phyloP scores from a whole-genome alignment of 2,888 invertebrate genomes.

The Microdon myrmicae region DNA sequence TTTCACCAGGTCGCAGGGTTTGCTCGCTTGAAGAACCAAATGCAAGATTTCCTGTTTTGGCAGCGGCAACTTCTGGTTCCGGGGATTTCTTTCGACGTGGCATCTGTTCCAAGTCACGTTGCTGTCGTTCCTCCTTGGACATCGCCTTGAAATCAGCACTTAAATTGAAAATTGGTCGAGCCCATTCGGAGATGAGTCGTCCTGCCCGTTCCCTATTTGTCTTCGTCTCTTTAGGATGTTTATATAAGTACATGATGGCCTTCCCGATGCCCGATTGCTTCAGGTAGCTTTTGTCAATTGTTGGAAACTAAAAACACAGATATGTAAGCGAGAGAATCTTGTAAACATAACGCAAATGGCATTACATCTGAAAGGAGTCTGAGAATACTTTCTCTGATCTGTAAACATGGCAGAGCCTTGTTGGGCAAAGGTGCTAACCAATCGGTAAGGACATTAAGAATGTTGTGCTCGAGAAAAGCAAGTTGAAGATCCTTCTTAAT shows the following conservation, averaged over 20 bases:
- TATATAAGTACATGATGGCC: constrained; percentile 99
- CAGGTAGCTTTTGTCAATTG: constrained; percentile 86
- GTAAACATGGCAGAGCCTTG: constrained; percentile 92
- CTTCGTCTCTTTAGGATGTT: constrained; percentile 97
- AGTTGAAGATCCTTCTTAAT: constrained; percentile 95
- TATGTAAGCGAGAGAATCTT: neutral
- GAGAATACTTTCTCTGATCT: constrained; percentile 89
- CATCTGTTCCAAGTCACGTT: constrained; percentile 90
- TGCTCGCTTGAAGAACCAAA: constrained; percentile 72
- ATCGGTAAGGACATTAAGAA: constrained; percentile 89
- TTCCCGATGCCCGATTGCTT: constrained; percentile 98
- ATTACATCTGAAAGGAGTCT: constrained; percentile 81
- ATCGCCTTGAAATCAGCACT: constrained; percentile 92
- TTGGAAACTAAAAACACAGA: constrained; percentile 73
- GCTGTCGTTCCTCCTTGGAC: constrained; percentile 91
- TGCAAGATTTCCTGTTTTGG: constrained; percentile 71
- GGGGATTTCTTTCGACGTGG: constrained; percentile 68
- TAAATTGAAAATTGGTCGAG: constrained; percentile 96
- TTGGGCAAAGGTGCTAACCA: constrained; percentile 99
- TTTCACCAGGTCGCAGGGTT: constrained; percentile 88
- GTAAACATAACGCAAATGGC: constrained; percentile 56
- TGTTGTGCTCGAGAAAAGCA: constrained; percentile 96
- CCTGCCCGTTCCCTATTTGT: constrained; percentile 90
- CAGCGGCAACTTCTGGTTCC: constrained; percentile 67
- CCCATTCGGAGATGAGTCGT: constrained; percentile 96